Evolutionary conservation across 2,888 invertebrate species (phyloP).

Genomic region (Ceraclea dissimilis): DNA sequence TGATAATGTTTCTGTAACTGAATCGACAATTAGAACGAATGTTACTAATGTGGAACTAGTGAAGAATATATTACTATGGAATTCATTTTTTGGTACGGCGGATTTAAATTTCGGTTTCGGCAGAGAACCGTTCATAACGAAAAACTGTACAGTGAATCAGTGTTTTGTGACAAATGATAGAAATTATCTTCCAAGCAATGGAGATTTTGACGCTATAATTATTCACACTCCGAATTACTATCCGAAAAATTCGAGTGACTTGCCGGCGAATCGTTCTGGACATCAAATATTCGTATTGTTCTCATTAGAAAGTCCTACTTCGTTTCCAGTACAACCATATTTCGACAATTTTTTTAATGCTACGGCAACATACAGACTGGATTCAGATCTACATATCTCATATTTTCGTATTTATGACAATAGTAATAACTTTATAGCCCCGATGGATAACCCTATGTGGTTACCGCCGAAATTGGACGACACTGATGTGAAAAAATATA

Average conservation of each 20-base stretch:
- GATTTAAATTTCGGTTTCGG: constrained; percentile 35
- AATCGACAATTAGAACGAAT: neutral
- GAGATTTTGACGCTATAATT: constrained; percentile 44
- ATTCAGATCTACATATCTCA: constrained; percentile 43
- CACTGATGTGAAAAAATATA: neutral
- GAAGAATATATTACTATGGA: constrained; percentile 29
- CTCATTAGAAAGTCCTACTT: constrained; percentile 38
- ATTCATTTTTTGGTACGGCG: constrained; percentile 33
- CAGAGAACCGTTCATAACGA: constrained; percentile 33
- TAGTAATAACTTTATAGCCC: constrained; percentile 30
- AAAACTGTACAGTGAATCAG: constrained; percentile 35
- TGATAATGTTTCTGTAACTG: too few relatives aligned
- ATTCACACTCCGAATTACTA: constrained; percentile 42
- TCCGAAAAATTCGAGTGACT: constrained; percentile 30
- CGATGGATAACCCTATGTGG: constrained; percentile 30
- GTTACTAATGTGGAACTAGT: too few relatives aligned
- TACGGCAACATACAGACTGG: constrained; percentile 49
- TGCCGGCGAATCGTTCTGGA: constrained; percentile 33
- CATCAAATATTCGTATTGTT: constrained; percentile 45
- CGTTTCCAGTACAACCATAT: constrained; percentile 25
- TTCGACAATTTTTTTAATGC: constrained; percentile 45
- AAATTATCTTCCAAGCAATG: constrained; percentile 31
- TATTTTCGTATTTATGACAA: constrained; percentile 35
- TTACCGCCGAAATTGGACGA: constrained; percentile 16
- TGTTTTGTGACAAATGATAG: constrained; percentile 41